Conservation (phyloP, 2,113 vertebrate species). For the Fukomys damarensis region DNA sequence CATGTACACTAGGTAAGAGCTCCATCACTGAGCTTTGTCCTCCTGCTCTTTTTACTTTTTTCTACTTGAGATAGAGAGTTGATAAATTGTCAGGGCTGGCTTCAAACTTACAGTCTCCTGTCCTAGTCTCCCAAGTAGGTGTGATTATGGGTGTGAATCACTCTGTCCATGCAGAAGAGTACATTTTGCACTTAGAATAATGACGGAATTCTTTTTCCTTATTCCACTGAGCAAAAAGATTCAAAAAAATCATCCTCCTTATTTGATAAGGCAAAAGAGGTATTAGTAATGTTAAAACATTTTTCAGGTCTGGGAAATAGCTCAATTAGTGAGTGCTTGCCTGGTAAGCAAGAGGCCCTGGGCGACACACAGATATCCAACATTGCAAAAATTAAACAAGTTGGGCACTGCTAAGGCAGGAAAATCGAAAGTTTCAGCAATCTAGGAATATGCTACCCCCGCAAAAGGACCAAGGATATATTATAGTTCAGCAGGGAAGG, state of each 20-base stretch:
- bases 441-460: neutral
- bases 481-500: neutral
- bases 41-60: neutral
- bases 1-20: neutral
- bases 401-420: neutral
- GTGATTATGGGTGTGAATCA: neutral
- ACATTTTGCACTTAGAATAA: neutral
- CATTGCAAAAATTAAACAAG: neutral
- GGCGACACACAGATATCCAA: neutral
- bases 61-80: neutral
- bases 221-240: neutral
- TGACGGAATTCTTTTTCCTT: neutral
- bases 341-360: neutral
- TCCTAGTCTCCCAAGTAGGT: neutral
- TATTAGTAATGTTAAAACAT: conserved; percentile 17
- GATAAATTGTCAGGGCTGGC: neutral
- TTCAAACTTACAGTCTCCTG: neutral
- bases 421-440: neutral
- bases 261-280: neutral
- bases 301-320: neutral
- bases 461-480: no score
- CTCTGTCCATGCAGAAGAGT: neutral
- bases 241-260: neutral
- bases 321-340: neutral
- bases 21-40: neutral